Evolutionary conservation across 2,888 invertebrate genomes (phyloP).

Genomic region (Oithona nana): DNA sequence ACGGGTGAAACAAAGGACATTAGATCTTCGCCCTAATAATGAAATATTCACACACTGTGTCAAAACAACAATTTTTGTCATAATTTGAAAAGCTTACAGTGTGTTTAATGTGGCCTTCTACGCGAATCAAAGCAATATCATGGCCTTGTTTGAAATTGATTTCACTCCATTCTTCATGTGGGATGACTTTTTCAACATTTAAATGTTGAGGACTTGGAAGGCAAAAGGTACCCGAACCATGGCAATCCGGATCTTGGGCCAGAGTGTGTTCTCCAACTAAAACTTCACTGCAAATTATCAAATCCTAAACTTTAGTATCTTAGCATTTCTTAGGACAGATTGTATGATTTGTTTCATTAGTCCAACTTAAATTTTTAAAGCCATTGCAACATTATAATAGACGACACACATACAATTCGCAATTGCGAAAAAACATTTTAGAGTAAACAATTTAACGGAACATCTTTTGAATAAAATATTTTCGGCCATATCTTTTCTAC

Average conservation of each 20-base stretch:
- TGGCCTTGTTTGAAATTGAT: slow-evolving; percentile 19
- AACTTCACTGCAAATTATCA: neutral
- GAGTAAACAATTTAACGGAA: no score
- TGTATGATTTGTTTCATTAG: no score
- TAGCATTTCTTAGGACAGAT: no score
- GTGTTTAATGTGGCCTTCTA: slow-evolving; percentile 15
- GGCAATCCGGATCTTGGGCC: slow-evolving; percentile 6
- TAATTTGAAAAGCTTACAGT: neutral
- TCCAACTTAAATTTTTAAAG: no score
- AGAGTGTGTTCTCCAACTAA: slow-evolving; percentile 10
- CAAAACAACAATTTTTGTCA: neutral
- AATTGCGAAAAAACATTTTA: no score
- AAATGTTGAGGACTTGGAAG: slow-evolving; percentile 17
- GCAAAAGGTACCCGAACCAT: slow-evolving; percentile 18
- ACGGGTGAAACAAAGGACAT: neutral
- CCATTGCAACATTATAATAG: no score
- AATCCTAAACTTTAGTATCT: neutral
- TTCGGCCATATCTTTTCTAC: no score
- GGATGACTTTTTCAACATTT: slow-evolving; percentile 20
- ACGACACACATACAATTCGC: no score
- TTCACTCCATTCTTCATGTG: slow-evolving; percentile 21
- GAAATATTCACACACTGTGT: neutral
- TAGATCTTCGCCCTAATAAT: neutral
- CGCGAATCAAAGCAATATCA: slow-evolving; percentile 20
- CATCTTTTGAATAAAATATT: no score